These are phyloP conservation scores for Tetraodon nigroviridis DNA, from an alignment of 2,113 vertebrate species.

Conservation along the genomic window DNA sequence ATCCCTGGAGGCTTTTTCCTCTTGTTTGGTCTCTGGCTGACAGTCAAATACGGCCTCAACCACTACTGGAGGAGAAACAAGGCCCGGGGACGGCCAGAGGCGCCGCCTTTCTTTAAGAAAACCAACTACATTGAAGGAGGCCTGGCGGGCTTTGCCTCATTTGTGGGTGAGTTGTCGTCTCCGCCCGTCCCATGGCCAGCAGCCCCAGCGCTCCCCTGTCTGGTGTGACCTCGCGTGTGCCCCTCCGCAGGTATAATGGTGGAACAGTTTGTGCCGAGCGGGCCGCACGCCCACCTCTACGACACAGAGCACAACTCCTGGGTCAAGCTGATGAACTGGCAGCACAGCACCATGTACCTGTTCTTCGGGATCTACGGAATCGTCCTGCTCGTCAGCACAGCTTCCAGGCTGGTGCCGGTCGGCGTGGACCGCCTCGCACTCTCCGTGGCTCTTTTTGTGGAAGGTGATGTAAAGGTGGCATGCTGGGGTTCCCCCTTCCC, in stretches of 20 bases:
- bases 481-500: background rate
- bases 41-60: conserved; percentile 78
- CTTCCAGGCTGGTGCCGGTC: conserved; percentile 56
- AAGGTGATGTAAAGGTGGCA: conserved; percentile 74
- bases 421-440: conserved; percentile 81
- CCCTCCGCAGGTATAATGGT: conserved; percentile 82
- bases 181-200: background rate
- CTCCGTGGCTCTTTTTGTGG: conserved; percentile 79
- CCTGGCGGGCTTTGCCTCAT: conserved; percentile 71
- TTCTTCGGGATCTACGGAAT: conserved; percentile 85
- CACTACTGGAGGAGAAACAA: conserved; percentile 70
- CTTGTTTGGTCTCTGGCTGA: conserved; percentile 87
- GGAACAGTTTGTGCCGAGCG: conserved; percentile 91
- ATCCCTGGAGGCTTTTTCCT: conserved; percentile 92
- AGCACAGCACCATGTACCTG: conserved; percentile 96
- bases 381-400: conserved; percentile 69
- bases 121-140: conserved; percentile 82
- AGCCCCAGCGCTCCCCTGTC: background rate
- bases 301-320: conserved; percentile 55
- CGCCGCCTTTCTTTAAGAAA: conserved; percentile 53
- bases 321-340: conserved; percentile 98
- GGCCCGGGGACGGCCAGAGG: conserved; percentile 45
- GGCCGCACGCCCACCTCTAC: conserved; percentile 85
- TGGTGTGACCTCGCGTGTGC: background rate
- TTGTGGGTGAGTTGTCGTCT: conserved; percentile 78